Conservation (phyloP, 2,888 invertebrate species). For the Heliconius cydno region DNA sequence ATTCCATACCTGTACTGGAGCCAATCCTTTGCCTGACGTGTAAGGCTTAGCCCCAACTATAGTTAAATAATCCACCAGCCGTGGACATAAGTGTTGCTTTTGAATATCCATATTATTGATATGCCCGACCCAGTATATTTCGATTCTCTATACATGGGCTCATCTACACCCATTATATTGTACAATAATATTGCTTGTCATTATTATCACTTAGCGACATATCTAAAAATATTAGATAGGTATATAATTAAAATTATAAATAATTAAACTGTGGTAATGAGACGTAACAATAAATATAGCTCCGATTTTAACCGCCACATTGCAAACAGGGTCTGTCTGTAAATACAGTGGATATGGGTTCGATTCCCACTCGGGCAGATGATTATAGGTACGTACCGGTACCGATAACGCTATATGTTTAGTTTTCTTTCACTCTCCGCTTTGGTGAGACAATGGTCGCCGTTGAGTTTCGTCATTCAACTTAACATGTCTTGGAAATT, state of each 20-base stretch:
- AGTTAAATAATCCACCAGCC: constrained; percentile 97
- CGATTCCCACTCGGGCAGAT: no score
- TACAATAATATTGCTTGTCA: constrained; percentile 79
- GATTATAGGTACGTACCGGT: no score
- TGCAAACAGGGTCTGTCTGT: no score
- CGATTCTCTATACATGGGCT: constrained; percentile 54
- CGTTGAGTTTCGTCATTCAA: no score
- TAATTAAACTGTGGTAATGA: neutral
- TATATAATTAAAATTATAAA: neutral
- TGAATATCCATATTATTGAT: constrained; percentile 83
- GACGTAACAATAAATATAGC: neutral
- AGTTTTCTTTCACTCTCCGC: no score
- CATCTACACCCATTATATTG: constrained; percentile 69
- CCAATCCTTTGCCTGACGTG: constrained; percentile 85
- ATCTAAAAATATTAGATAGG: constrained; percentile 43
- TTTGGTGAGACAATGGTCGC: no score
- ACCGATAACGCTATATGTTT: no score
- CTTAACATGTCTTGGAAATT: no score
- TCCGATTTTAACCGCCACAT: no score
- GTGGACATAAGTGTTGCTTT: constrained; percentile 92
- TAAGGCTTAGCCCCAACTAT: constrained; percentile 96
- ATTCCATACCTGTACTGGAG: constrained; percentile 89
- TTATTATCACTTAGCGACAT: constrained; percentile 69
- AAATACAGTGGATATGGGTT: no score
- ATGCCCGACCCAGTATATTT: constrained; percentile 52